Conservation (phyloP, 2,797 vertebrate genomes). For the Gephyroberyx darwinii region DNA sequence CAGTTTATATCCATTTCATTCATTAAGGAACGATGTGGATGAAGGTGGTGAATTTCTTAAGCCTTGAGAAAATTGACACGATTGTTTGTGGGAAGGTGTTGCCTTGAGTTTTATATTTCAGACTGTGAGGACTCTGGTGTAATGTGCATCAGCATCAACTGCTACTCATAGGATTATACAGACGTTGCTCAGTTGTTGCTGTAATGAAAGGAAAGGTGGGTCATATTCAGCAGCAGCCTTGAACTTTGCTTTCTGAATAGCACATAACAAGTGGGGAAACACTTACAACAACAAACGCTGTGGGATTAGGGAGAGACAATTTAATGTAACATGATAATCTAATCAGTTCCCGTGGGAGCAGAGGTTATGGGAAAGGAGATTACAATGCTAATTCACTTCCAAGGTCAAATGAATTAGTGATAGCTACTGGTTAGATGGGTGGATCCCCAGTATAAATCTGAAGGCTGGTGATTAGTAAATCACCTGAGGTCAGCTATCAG, state of each 20-base stretch:
- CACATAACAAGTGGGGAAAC: slow-evolving; percentile 32
- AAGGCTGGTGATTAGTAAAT: slow-evolving; percentile 12
- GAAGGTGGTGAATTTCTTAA: slow-evolving; percentile 29
- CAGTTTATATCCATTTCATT: slow-evolving; percentile 40
- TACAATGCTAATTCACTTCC: slow-evolving; percentile 40
- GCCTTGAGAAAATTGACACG: slow-evolving; percentile 42
- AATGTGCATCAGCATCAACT: slow-evolving; percentile 33
- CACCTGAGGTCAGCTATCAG: slow-evolving; percentile 1
- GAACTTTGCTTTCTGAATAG: slow-evolving; percentile 67
- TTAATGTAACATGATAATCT: slow-evolving; percentile 64
- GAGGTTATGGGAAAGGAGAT: slow-evolving; percentile 62
- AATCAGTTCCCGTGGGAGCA: slow-evolving; percentile 60
- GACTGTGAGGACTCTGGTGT: background rate
- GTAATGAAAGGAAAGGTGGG: slow-evolving; percentile 43
- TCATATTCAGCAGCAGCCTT: slow-evolving; percentile 60
- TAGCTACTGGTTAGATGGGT: slow-evolving; percentile 36
- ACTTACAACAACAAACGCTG: slow-evolving; percentile 49
- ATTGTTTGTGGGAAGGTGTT: slow-evolving; percentile 36
- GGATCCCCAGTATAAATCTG: slow-evolving; percentile 22
- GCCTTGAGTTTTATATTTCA: slow-evolving; percentile 25
- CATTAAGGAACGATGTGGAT: slow-evolving; percentile 48
- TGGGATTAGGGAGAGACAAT: slow-evolving; percentile 51
- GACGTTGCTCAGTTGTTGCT: slow-evolving; percentile 17
- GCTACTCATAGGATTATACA: background rate
- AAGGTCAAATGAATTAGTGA: slow-evolving; percentile 59